Percentiles rank a stretch among this genome's conserved stretches.
Conservation (phyloP, 2,113 vertebrate genomes). For the Serilophus lunatus region DNA sequence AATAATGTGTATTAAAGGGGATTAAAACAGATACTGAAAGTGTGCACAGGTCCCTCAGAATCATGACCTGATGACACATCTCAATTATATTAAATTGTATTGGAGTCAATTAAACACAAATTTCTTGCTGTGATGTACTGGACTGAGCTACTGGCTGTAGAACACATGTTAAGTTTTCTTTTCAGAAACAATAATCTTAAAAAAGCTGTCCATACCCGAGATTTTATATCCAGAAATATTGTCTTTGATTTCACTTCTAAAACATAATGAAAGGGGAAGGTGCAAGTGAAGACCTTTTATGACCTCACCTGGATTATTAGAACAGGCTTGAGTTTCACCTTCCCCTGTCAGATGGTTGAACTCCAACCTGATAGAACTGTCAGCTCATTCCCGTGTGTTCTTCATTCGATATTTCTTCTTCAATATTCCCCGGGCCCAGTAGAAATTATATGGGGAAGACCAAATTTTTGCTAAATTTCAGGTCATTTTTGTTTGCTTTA, state of each 20-base stretch:
- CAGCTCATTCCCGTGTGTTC: background rate
- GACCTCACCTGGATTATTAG: background rate
- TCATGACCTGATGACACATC: background rate
- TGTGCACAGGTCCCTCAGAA: background rate
- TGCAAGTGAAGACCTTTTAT: background rate
- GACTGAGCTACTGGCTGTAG: background rate
- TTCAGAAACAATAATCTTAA: background rate
- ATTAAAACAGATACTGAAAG: background rate
- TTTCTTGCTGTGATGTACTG: background rate
- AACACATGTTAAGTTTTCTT: background rate
- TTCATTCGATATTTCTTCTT: background rate
- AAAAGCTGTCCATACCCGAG: background rate
- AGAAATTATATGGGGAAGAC: background rate
- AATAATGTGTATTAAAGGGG: background rate
- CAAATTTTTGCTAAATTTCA: background rate
- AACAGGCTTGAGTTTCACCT: background rate
- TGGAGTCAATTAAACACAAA: background rate
- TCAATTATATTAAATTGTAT: background rate
- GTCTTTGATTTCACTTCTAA: background rate
- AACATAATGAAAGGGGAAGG: background rate
- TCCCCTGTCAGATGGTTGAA: background rate
- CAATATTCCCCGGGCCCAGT: background rate
- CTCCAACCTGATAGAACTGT: background rate
- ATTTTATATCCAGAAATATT: background rate
- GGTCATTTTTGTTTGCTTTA: background rate